These are phyloP conservation scores for Corythaixoides concolor DNA, from an alignment of 2,113 vertebrate genomes.

Conservation along the genomic window DNA sequence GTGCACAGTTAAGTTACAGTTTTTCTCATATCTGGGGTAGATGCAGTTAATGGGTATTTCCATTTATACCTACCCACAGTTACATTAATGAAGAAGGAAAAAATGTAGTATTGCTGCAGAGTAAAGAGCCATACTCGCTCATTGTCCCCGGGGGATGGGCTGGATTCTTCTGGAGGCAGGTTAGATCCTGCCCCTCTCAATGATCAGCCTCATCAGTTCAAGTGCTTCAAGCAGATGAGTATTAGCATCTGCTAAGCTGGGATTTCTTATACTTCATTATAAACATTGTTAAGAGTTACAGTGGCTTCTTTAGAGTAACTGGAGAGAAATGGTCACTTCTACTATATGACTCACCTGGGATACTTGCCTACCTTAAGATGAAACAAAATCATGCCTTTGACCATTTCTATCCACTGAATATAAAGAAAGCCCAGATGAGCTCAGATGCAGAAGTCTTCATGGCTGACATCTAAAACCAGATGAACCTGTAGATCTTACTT, in stretches of 20 bases:
- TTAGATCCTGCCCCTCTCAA: not conserved
- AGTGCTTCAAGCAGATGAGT: not conserved
- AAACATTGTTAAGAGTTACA: not conserved
- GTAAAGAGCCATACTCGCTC: not conserved
- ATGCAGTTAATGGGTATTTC: not conserved
- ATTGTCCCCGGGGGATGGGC: not conserved
- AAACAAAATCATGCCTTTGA: not conserved
- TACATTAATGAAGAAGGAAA: not conserved
- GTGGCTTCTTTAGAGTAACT: not conserved
- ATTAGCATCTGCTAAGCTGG: not conserved
- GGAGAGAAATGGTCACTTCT: not conserved
- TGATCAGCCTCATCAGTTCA: not conserved
- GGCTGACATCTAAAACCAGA: not conserved
- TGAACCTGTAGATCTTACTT: not conserved
- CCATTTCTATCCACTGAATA: not conserved
- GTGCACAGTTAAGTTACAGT: not conserved
- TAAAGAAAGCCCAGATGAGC: not conserved
- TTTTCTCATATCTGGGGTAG: not conserved
- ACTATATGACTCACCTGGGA: not conserved
- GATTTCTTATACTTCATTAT: not conserved
- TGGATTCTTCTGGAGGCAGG: not conserved
- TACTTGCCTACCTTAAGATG: not conserved
- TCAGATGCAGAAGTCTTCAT: not conserved
- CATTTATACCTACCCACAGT: not conserved
- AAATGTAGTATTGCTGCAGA: not conserved